These are phyloP conservation scores for Limnephilus lunatus DNA, from an alignment of 2,888 invertebrate species.

Conservation along the genomic window DNA sequence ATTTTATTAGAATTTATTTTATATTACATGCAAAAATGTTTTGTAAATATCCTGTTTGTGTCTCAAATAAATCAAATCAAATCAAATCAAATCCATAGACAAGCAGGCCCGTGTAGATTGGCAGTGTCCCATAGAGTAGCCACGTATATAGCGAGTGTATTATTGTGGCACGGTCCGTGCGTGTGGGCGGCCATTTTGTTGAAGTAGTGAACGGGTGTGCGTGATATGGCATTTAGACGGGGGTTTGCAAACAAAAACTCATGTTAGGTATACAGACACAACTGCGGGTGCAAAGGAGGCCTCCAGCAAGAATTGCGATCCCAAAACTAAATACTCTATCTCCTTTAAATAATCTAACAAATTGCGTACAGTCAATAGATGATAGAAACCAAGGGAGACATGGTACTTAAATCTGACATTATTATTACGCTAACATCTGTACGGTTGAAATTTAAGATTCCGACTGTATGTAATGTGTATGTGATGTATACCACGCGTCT, in stretches of 20 bases:
- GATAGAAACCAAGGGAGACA: no score
- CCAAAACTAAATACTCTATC: background rate
- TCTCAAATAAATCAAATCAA: no score
- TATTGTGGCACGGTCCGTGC: constrained; percentile 49
- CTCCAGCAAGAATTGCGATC: background rate
- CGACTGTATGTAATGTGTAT: no score
- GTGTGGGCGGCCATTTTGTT: constrained; percentile 48
- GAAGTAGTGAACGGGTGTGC: constrained; percentile 57
- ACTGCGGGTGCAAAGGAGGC: background rate
- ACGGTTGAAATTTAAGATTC: no score
- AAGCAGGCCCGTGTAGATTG: constrained; percentile 57
- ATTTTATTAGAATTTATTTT: no score
- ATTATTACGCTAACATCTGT: no score
- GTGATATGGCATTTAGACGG: constrained; percentile 46
- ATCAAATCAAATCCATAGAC: constrained; percentile 63
- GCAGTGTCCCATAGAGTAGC: constrained; percentile 55
- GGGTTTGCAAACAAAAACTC: constrained; percentile 50
- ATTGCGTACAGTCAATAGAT: no score
- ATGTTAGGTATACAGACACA: constrained; percentile 45
- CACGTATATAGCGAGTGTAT: constrained; percentile 56
- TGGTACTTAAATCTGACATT: no score
- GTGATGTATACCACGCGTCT: no score
- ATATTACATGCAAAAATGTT: no score
- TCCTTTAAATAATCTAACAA: background rate
- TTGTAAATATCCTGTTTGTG: no score